Evolutionary conservation across 2,888 invertebrate genomes (phyloP).

Genomic region (Hoplodrina blanda): DNA sequence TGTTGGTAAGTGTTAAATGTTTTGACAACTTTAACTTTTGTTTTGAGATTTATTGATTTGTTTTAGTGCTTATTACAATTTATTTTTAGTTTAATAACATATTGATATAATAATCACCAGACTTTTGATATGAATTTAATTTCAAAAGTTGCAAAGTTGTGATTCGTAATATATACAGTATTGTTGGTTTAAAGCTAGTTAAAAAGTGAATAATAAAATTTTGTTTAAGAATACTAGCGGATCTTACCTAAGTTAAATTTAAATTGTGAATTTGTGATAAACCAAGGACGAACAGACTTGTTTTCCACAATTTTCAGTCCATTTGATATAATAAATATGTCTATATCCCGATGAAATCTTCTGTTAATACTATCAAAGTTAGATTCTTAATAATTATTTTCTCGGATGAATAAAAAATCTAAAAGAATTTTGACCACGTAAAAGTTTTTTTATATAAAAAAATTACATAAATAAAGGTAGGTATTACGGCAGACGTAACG

Average conservation of each 20-base stretch:
- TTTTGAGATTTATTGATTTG: background rate
- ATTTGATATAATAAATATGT: background rate
- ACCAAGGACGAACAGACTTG: background rate
- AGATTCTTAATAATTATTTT: background rate
- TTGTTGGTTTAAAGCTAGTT: too few relatives aligned
- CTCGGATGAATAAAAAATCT: background rate
- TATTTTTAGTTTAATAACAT: background rate
- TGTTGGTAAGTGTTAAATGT: slow-evolving; percentile 42
- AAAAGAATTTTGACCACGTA: background rate
- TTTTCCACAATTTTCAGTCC: background rate
- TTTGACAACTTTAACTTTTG: background rate
- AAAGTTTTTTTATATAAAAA: slow-evolving; percentile 5
- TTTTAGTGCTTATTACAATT: background rate
- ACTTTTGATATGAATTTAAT: background rate
- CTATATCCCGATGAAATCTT: too few relatives aligned
- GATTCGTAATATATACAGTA: background rate
- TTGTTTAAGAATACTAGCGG: background rate
- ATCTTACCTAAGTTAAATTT: background rate
- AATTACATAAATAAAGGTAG: slow-evolving; percentile 10
- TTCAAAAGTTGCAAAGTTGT: background rate
- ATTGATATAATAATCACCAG: background rate
- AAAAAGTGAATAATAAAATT: background rate
- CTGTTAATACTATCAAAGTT: background rate
- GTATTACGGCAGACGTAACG: slow-evolving; percentile 9
- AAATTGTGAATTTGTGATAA: background rate